Percentiles rank a stretch among this genome's conserved stretches.
phyloP scores from a whole-genome alignment of 1,140 invertebrate genomes.

The Probaryconus sp. region DNA sequence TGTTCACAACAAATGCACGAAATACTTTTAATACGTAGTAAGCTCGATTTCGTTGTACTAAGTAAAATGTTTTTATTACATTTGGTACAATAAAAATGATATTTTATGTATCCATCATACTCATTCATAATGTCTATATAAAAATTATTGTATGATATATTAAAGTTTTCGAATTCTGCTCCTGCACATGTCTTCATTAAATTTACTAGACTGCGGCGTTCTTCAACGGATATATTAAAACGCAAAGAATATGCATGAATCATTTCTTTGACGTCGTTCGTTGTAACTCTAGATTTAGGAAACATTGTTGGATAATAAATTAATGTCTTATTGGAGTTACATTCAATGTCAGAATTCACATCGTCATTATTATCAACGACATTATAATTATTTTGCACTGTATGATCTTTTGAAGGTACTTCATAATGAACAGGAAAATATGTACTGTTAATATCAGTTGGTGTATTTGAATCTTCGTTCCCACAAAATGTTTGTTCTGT shows the following conservation, averaged over 20 bases:
- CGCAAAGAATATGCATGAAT: constrained; percentile 5
- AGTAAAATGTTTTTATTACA: constrained; percentile 8
- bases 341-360: no score
- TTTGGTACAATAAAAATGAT: constrained; percentile 16
- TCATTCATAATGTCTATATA: neutral
- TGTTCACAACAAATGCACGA: neutral
- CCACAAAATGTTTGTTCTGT: no score
- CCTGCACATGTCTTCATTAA: constrained; percentile 21
- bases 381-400: no score
- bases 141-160: constrained; percentile 5
- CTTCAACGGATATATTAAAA: constrained; percentile 15
- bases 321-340: no score
- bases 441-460: no score
- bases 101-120: constrained; percentile 13
- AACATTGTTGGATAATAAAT: constrained; percentile 25
- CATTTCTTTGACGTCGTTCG: constrained; percentile 11
- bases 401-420: no score
- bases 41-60: constrained; percentile 1
- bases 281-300: constrained; percentile 13
- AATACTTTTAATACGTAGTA: neutral
- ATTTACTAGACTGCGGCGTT: constrained; percentile 1
- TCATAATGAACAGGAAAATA: no score
- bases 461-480: no score
- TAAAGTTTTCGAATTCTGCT: constrained; percentile 6
- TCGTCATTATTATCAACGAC: no score